phyloP scores from a whole-genome alignment of 2,113 vertebrate species.

The Pipra filicauda region DNA sequence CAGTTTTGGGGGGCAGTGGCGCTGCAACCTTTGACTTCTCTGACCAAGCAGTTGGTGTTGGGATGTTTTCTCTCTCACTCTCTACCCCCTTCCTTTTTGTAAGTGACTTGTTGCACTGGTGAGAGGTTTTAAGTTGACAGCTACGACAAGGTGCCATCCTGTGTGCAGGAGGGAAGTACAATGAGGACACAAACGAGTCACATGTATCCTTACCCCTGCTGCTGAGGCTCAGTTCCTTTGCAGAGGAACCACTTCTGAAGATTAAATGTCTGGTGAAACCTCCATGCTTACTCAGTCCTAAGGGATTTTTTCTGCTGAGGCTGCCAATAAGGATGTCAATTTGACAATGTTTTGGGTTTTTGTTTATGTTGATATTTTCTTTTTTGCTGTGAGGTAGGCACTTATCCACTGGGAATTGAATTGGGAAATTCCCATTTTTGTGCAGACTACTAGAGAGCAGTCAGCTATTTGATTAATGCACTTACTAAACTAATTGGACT shows the following conservation, averaged over 20 bases:
- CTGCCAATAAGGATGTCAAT: not conserved
- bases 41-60: not conserved
- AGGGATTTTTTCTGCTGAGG: not conserved
- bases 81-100: not conserved
- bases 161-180: rapidly evolving
- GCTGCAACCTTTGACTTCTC: not conserved
- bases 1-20: rapidly evolving
- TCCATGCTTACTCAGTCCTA: not conserved
- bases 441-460: not conserved
- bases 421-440: not conserved
- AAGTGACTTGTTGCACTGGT: not conserved
- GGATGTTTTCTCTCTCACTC: not conserved
- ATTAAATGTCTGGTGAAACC: not conserved
- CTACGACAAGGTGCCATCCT: not conserved
- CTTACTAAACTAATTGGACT: not conserved
- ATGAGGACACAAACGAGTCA: not conserved
- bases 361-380: not conserved
- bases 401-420: not conserved
- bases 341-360: not conserved
- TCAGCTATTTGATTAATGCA: not conserved
- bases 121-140: not conserved
- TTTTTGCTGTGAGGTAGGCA: not conserved
- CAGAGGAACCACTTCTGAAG: not conserved
- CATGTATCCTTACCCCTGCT: rapidly evolving
- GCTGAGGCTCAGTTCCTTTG: not conserved